These are phyloP conservation scores for Deroptyus accipitrinus DNA, from an alignment of 2,113 vertebrate genomes.

Conservation along the genomic window DNA sequence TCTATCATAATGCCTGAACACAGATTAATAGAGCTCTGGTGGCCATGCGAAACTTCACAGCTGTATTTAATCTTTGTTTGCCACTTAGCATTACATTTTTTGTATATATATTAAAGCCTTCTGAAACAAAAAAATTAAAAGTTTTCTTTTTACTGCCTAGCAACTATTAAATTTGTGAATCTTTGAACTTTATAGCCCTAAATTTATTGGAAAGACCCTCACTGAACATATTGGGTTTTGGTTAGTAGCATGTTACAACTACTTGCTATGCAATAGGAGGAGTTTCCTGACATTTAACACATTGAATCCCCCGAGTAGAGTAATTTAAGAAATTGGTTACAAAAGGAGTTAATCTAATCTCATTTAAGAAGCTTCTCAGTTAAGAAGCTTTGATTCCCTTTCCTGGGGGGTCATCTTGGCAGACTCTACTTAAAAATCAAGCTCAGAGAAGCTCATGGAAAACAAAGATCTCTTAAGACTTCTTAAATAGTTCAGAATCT, in stretches of 20 bases:
- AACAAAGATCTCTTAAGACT: neutral
- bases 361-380: slow-evolving; percentile 8
- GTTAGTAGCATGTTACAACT: neutral
- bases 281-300: neutral
- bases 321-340: slow-evolving; percentile 27
- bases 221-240: neutral
- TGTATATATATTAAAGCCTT: neutral
- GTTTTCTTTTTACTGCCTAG: neutral
- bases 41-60: neutral
- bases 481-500: neutral
- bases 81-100: neutral
- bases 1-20: neutral
- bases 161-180: neutral
- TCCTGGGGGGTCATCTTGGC: neutral
- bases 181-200: neutral
- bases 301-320: rapidly evolving
- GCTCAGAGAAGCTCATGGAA: neutral
- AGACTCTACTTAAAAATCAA: neutral
- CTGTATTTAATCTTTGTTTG: neutral
- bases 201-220: neutral
- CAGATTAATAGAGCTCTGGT: neutral
- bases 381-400: slow-evolving; percentile 23
- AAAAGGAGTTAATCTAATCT: slow-evolving; percentile 41
- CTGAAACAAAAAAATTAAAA: neutral
- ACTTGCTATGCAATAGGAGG: neutral